Percentiles rank a stretch among this genome's conserved stretches.
Conservation (phyloP, 1,140 invertebrate genomes). For the Sipha flava region DNA sequence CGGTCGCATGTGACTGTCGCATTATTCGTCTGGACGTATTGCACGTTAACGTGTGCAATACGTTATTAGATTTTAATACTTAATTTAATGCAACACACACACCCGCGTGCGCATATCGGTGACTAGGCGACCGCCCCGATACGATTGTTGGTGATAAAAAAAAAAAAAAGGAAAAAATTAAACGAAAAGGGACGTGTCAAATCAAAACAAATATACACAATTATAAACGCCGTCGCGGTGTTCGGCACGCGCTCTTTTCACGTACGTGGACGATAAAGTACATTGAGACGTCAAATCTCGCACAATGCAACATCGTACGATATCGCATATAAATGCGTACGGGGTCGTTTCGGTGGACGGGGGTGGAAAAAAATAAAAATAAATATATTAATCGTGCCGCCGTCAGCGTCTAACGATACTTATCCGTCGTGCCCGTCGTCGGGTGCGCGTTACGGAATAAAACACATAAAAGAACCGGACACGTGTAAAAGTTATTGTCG, state of each 20-base stretch:
- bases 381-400: constrained; percentile 3
- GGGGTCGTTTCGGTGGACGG: not conserved
- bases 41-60: too few relatives aligned
- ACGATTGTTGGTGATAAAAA: not conserved
- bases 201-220: constrained; percentile 25
- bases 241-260: not conserved
- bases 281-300: constrained; percentile 29
- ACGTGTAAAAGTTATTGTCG: constrained; percentile 30
- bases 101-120: too few relatives aligned
- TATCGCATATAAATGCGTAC: too few relatives aligned
- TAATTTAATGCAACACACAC: constrained; percentile 1
- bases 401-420: constrained; percentile 27
- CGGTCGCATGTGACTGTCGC: too few relatives aligned
- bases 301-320: too few relatives aligned
- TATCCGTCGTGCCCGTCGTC: not conserved
- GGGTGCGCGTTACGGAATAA: not conserved
- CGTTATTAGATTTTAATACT: constrained; percentile 25
- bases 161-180: too few relatives aligned
- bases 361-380: not conserved
- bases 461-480: constrained; percentile 30
- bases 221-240: not conserved
- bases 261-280: not conserved
- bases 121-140: not conserved
- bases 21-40: too few relatives aligned
- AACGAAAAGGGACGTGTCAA: constrained; percentile 25